Base-by-base conservation (phyloP, 1,140 invertebrate species). In the Doryteuthis pealeii region DNA sequence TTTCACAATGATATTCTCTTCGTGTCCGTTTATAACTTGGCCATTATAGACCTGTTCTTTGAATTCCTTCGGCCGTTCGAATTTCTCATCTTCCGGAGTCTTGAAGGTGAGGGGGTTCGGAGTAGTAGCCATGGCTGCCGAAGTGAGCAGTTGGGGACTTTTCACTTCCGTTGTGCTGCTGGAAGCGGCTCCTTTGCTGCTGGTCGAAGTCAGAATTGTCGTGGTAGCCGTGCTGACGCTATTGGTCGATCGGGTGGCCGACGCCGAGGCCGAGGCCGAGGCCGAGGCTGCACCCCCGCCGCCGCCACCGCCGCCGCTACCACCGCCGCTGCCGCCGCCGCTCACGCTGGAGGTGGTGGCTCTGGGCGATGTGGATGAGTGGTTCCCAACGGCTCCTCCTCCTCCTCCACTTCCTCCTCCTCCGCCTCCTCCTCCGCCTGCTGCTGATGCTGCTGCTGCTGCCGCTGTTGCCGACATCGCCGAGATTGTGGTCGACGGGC, bases 31-130 rank as follows among this genome's bases (percentile, higher is more conserved):
- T 15, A 33, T 22, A 6, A 32, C 66, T 12, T 68, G 66, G n/a
- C 66, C 66, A 22, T 68, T 68, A 33, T 28, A 68, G 8, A 68
- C 66, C 18, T 10, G 12, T 68, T 68, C 66, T 33, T 33, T 68
- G 66, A 33, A 33, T 6, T 68, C 66, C 31, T 68, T 68, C 22
- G 66, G 30, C 10, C 66, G n/a, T 22, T 68, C 30, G 32, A 22
- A 68, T 31, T 31, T 32, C 66, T 32, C 30, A 32, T 68, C 66
- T 3, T 31, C 66, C 15, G 66, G 32, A 26, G 30, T 68, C 31
- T 62, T 62, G 54, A 62, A 62, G 31, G 66, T 12, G 30, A 31
- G 15, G 30, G 10, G 15, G 22, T 33, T 68, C 31, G 8, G 66
- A 26, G 6, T 32, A 30, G 10, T 28, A 12, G 26, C 54, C 54